These are phyloP conservation scores for Parnassius orleans DNA, from an alignment of 2,888 invertebrate genomes.

Conservation along the genomic window DNA sequence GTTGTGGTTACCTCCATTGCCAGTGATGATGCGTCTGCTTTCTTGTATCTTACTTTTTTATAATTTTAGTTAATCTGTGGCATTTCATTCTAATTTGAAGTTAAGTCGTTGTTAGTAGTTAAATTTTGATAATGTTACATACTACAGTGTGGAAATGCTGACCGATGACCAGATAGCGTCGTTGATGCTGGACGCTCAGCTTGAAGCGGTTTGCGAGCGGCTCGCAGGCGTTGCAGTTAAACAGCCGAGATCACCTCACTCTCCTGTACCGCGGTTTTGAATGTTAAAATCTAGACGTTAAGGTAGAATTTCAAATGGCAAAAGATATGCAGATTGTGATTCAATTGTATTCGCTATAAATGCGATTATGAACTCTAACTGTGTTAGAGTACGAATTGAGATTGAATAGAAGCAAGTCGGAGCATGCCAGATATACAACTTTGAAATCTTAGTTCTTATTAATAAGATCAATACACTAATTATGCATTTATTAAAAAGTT, in stretches of 20 bases:
- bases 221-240: constrained; percentile 72
- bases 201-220: constrained; percentile 85
- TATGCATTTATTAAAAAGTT: not conserved
- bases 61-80: not conserved
- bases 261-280: constrained; percentile 44
- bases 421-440: not conserved
- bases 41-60: not conserved
- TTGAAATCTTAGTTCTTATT: not conserved
- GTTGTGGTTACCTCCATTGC: too few relatives aligned
- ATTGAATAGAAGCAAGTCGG: not conserved
- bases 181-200: constrained; percentile 86
- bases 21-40: too few relatives aligned
- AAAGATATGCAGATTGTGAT: not conserved
- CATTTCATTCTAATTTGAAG: not conserved
- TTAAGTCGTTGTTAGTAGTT: not conserved
- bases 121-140: not conserved
- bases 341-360: not conserved
- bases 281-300: constrained; percentile 3
- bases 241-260: constrained; percentile 41
- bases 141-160: constrained; percentile 86
- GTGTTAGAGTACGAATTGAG: not conserved
- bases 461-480: not conserved
- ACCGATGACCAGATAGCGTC: constrained; percentile 88
- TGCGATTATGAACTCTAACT: not conserved
- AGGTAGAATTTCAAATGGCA: constrained; percentile 10